Conservation (phyloP, 2,797 vertebrate genomes). For the Sciurus carolinensis region DNA sequence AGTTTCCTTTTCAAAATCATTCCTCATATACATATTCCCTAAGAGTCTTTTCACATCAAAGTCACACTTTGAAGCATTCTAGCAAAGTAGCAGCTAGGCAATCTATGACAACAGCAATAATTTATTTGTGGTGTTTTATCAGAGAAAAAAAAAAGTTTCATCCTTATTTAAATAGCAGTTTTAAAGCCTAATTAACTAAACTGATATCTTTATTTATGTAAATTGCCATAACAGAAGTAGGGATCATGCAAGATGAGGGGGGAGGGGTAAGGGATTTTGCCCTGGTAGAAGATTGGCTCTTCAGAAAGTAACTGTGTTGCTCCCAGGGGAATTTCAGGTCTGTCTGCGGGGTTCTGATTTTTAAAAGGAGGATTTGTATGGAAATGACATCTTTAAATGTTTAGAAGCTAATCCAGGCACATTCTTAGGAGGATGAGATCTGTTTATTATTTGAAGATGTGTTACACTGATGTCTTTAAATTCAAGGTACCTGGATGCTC, state of each 20-base stretch:
- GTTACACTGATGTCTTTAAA: constrained; percentile 46
- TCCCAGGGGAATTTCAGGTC: not conserved
- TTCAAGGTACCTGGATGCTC: not conserved
- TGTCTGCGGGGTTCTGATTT: not conserved
- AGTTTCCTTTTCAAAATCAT: constrained; percentile 65
- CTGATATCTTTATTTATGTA: constrained; percentile 73
- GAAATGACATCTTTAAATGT: not conserved
- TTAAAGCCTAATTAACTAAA: constrained; percentile 82
- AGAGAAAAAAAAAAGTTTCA: constrained; percentile 67
- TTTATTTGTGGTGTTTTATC: constrained; percentile 74
- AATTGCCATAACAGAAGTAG: constrained; percentile 69
- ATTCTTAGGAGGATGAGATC: not conserved
- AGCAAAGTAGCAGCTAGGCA: constrained; percentile 65
- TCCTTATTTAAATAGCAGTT: constrained; percentile 78
- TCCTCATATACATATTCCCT: constrained; percentile 74
- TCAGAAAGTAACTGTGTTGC: not conserved
- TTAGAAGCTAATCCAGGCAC: constrained; percentile 14
- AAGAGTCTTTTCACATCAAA: constrained; percentile 81
- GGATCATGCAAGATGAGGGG: not conserved
- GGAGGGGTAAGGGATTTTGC: not conserved
- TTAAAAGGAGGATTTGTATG: not conserved
- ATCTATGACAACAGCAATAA: constrained; percentile 76
- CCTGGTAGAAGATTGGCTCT: not conserved
- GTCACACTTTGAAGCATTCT: constrained; percentile 80
- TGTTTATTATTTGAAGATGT: constrained; percentile 63